A percentile compares a stretch with the other conserved stretches of the same genome.
Conservation (phyloP, 1,140 invertebrate species). For the Drosophila truncata region DNA sequence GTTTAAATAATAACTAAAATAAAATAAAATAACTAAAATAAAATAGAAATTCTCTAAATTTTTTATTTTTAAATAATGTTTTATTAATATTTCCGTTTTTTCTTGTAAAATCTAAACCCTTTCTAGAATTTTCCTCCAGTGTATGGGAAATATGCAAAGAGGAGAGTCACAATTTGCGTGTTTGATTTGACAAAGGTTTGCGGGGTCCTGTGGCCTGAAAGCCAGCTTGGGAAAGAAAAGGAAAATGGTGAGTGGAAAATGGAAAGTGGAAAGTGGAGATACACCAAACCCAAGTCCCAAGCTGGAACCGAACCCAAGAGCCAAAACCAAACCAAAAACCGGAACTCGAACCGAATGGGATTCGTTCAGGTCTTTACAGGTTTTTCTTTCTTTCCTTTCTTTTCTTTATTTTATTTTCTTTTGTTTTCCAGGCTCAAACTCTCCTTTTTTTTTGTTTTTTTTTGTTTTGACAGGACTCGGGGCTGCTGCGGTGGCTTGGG, state of each 20-base stretch:
- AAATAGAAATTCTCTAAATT: neutral
- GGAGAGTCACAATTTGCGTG: conserved; percentile 31
- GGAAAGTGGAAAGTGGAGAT: neutral
- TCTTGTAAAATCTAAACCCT: neutral
- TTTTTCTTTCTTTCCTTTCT: neutral
- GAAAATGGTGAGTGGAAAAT: neutral
- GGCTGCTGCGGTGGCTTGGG: neutral
- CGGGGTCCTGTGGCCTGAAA: conserved; percentile 2
- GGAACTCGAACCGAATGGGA: conserved; percentile 3
- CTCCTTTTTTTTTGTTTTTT: neutral
- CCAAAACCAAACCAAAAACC: conserved; percentile 15
- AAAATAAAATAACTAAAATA: too few relatives aligned
- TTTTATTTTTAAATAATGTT: neutral
- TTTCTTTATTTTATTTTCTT: neutral
- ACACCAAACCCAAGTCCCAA: conserved; percentile 1
- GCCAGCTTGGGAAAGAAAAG: neutral
- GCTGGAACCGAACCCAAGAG: conserved; percentile 1
- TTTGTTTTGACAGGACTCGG: neutral
- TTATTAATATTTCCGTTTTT: neutral
- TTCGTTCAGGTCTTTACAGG: conserved; percentile 18
- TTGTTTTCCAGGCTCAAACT: conserved; percentile 8
- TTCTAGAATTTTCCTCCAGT: neutral
- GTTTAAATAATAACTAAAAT: too few relatives aligned
- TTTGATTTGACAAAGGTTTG: conserved; percentile 55
- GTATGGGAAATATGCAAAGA: conserved; percentile 32